A percentile compares a stretch with the other conserved stretches of the same genome.
These are phyloP conservation scores for Tineola bisselliella DNA, from an alignment of 2,888 invertebrate species.

Conservation along the genomic window DNA sequence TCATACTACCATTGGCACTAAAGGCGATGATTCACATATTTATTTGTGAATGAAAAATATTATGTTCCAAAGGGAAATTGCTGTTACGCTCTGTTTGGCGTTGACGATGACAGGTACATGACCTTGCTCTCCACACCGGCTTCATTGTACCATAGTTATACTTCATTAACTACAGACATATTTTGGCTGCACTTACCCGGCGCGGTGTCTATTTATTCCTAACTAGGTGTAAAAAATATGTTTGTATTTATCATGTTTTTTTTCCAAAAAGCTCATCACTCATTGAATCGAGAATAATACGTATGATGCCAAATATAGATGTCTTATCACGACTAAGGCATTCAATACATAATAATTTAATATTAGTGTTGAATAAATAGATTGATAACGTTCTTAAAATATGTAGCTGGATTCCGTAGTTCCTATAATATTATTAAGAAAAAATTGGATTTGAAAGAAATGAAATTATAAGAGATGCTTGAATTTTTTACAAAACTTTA, in stretches of 20 bases:
- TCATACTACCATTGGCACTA: neutral
- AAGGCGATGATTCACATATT: neutral
- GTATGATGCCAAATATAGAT: neutral
- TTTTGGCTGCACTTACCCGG: too few species aligned
- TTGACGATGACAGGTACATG: neutral
- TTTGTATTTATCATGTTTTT: neutral
- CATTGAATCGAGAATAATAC: too few species aligned
- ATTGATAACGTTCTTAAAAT: too few species aligned
- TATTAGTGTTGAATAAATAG: neutral
- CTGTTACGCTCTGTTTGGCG: neutral
- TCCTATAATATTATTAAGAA: too few species aligned
- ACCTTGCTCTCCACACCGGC: neutral
- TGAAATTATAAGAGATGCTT: too few species aligned
- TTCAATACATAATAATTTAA: neutral
- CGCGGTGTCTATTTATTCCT: too few species aligned
- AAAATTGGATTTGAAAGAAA: too few species aligned
- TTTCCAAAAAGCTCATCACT: neutral
- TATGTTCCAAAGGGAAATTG: neutral
- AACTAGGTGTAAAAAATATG: neutral
- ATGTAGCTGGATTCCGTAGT: too few species aligned
- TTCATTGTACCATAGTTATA: neutral
- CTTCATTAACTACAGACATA: neutral
- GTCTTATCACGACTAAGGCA: neutral
- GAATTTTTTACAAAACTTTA: too few species aligned
- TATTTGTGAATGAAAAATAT: neutral